phyloP scores from a whole-genome alignment of 2,888 invertebrate species.

The Macrophya annulata region DNA sequence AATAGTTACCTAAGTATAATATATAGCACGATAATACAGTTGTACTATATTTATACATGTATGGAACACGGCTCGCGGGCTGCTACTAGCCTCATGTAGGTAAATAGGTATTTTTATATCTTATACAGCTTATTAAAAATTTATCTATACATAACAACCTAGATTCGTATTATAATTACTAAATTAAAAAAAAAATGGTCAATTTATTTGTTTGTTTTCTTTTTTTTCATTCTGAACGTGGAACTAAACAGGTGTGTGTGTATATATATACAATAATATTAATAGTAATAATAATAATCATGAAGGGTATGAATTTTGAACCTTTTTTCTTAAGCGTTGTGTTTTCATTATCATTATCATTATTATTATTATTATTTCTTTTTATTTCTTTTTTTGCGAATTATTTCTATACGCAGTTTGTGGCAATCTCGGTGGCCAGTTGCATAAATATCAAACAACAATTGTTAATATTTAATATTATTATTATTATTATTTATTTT shows the following conservation, averaged over 20 bases:
- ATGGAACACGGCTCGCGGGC: conserved; percentile 57
- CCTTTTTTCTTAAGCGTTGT: conserved; percentile 62
- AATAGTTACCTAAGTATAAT: conserved; percentile 24
- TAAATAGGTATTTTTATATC: conserved; percentile 62
- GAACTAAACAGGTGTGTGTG: conserved; percentile 71
- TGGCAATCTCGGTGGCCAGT: conserved; percentile 76
- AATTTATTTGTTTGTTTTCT: conserved; percentile 63
- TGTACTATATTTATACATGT: conserved; percentile 45
- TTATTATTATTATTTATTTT: too few relatives aligned
- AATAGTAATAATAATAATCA: conserved; percentile 23
- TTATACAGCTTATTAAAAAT: conserved; percentile 68
- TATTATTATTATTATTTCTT: conserved; percentile 10
- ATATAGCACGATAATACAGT: conserved; percentile 47
- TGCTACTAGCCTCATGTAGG: conserved; percentile 66
- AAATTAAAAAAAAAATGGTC: conserved; percentile 65
- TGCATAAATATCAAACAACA: conserved; percentile 77
- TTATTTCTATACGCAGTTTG: conserved; percentile 58
- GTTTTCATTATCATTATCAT: conserved; percentile 16
- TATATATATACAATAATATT: not conserved
- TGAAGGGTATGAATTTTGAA: conserved; percentile 61
- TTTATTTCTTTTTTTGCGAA: conserved; percentile 4
- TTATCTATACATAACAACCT: conserved; percentile 67
- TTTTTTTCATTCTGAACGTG: not conserved
- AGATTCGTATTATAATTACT: conserved; percentile 66
- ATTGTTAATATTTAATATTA: conserved; percentile 65